Base-by-base conservation (phyloP, 92 coral and sea anemone genomes). In the Palythoa grandiflora region DNA sequence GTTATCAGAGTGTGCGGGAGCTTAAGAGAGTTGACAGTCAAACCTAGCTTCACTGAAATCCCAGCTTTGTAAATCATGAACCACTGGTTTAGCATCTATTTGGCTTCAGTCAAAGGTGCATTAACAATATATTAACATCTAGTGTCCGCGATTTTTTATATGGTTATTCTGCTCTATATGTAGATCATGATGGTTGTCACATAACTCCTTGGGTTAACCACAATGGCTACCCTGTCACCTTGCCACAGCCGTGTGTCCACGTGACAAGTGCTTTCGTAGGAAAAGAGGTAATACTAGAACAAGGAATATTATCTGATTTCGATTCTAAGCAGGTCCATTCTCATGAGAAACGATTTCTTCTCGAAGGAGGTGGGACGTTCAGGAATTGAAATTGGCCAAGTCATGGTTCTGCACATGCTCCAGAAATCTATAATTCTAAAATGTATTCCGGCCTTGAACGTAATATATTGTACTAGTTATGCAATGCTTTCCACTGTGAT, bases 221-320 rank as follows among this genome's bases (percentile, higher is more conserved):
- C 54, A 81, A 52, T 36, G 97, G 96, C 38, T 89, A 81, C 59
- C 87, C 93, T 9, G 66, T 95, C 16, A 36, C 65, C 35, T 85
- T 97, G 5, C 98, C 98, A 9, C 99, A 95, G 39, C 96, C 98
- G 0, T 97, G 98, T 77, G 87, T 86, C 12, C 87, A 88, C 65
- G 51, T 93, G 44, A 87, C 89, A 83, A 94, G 93, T 13, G 98
- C 95, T 10, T 59, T 59, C 74, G 83, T 97, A 9, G 99, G 98
- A 40, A 85, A 91, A 9, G 96, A 95, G 98, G 99, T 96, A 77
- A 70, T 10, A n/a, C 2, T 63, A 17, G 20, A 63, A 21, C 28
- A 63, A 59, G 3, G 13, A 54, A 3, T n/a, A 92, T 40, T 54
- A 3, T 9, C n/a, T 59, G 14, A 4, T 59, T 4, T 17, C 2